Conservation (phyloP, 1,140 invertebrate species). For the Cotesia chilonis region DNA sequence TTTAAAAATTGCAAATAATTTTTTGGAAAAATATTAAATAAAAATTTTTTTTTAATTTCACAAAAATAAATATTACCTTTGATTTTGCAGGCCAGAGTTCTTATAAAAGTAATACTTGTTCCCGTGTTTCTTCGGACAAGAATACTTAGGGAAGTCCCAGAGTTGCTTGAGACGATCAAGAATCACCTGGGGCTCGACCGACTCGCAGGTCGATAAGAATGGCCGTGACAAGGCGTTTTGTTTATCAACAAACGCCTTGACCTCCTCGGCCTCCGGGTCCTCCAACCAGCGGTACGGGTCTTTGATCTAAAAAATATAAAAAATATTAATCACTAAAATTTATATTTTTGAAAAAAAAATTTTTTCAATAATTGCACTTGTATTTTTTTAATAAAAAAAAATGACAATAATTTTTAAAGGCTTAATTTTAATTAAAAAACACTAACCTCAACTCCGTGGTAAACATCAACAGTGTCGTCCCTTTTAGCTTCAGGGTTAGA, state of each 20-base stretch:
- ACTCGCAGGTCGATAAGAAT: conserved; percentile 79
- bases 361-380: neutral
- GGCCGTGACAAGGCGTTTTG: conserved; percentile 91
- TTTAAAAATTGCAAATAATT: too few relatives aligned
- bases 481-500: conserved; percentile 80
- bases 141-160: conserved; percentile 97
- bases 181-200: conserved; percentile 74
- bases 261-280: conserved; percentile 92
- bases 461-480: conserved; percentile 82
- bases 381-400: neutral
- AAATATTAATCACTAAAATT: conserved; percentile 26
- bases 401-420: too few relatives aligned
- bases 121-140: conserved; percentile 84
- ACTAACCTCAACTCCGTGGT: conserved; percentile 83
- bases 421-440: neutral
- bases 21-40: too few relatives aligned
- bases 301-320: conserved; percentile 70
- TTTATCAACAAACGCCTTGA: conserved; percentile 88
- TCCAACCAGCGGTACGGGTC: conserved; percentile 98
- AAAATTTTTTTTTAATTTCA: too few relatives aligned
- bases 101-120: conserved; percentile 91
- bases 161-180: conserved; percentile 83
- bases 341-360: conserved; percentile 31
- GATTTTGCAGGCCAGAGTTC: conserved; percentile 96
- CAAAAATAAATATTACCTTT: conserved; percentile 73